Conservation (phyloP, 2,888 invertebrate genomes). For the Lycocerus yunnanus region DNA sequence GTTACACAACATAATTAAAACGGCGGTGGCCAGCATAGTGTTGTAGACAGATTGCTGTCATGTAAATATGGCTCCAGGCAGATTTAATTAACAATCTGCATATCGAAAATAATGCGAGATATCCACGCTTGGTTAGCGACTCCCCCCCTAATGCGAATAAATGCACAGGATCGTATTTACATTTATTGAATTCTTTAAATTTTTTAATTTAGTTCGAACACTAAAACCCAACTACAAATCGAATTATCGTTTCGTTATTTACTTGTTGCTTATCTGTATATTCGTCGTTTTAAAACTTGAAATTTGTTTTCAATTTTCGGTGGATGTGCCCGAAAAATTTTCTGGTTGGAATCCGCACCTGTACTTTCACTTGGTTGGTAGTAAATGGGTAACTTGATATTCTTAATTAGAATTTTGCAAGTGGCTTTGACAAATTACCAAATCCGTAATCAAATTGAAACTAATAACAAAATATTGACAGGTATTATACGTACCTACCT, state of each 20-base stretch:
- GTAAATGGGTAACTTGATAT: conserved; percentile 38
- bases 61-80: conserved; percentile 56
- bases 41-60: conserved; percentile 57
- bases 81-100: conserved; percentile 58
- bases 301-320: not conserved
- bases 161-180: conserved; percentile 32
- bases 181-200: not conserved
- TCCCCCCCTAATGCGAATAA: conserved; percentile 46
- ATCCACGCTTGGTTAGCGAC: conserved; percentile 51
- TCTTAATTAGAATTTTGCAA: conserved; percentile 38
- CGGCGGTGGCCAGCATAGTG: conserved; percentile 48
- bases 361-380: conserved; percentile 12
- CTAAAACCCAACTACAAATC: not conserved
- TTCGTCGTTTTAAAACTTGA: not conserved
- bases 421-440: conserved; percentile 39
- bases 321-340: not conserved
- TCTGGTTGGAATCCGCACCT: not conserved
- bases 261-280: not conserved
- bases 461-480: conserved; percentile 22
- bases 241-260: not conserved
- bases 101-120: conserved; percentile 56
- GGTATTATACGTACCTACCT: conserved; percentile 6
- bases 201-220: not conserved
- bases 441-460: conserved; percentile 29
- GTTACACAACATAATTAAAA: conserved; percentile 56